Evolutionary conservation across 2,888 invertebrate genomes (phyloP), one percentile per base, ranked within the genome.

Genomic region (Apantesis nais): DNA sequence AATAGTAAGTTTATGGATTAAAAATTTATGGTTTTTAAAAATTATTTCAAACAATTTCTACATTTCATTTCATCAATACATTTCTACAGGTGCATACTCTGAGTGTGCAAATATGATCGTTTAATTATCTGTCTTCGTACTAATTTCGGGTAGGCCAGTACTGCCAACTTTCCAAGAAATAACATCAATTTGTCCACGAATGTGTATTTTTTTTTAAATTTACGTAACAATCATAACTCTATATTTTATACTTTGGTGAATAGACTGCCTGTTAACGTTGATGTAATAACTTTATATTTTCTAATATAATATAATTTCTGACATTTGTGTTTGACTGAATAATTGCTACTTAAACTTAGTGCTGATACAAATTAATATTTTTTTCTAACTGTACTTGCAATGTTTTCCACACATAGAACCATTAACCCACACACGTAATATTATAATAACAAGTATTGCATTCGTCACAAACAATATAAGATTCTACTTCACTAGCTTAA

Each of bases 191-290:
- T 22, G 29, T 52, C 39, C 62, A 63, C 52, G 55, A 29, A 62
- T n/a, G 39, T 55, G 37, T 52, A 25, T 39, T 34, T 55, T 62
- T 62, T 70, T 70, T 39, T 55, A 52, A 58, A 60, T 62, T 66
- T 66, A 70, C 62, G 60, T 70, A 75, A 79, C 65, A 52, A 29
- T 58, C 62, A 52, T 70, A 75, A 79, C 65, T 37, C 14, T 58
- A 16, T 16, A 58, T 29, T 8, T 29, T 29, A 58, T 58, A 16
- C 29, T 25, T 58, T 58, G 58, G 58, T 58, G 58, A 58, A 29
- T 25, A 25, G 29, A 29, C 14, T 58, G 25, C 58, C 16, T 14
- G 29, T 8, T 29, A 25, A 29, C 29, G 58, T 12, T 25, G 29
- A 58, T 29, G 58, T 58, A 58, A 58, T 58, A 58, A 58, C 2